A percentile compares a stretch with the other conserved stretches of the same genome.
These are phyloP conservation scores for Cossypha polioptera DNA, from an alignment of 2,797 vertebrate genomes.

Conservation along the genomic window DNA sequence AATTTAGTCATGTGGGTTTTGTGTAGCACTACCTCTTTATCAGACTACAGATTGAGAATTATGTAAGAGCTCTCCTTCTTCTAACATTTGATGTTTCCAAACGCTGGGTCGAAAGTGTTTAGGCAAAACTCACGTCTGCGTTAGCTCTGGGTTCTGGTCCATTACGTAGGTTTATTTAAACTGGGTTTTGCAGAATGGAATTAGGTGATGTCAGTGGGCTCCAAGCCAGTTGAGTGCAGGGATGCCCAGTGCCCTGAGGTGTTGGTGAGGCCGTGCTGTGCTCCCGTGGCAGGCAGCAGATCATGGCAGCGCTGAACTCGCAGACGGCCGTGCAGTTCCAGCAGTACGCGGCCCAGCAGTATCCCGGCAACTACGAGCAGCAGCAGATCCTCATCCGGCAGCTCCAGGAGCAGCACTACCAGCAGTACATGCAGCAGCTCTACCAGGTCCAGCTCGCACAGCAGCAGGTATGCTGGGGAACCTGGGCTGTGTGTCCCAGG, in stretches of 20 bases:
- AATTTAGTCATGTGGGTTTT: neutral
- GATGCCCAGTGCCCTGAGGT: neutral
- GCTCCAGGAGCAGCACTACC: constrained; percentile 99
- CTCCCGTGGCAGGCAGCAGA: constrained; percentile 88
- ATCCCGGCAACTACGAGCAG: constrained; percentile 94
- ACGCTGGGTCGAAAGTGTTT: neutral
- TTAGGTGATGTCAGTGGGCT: neutral
- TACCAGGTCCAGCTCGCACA: constrained; percentile 98
- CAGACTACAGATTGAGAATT: neutral
- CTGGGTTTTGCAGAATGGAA: neutral
- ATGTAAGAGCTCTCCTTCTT: neutral
- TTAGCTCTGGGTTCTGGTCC: neutral
- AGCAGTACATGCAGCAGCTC: constrained; percentile 99
- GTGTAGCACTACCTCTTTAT: neutral
- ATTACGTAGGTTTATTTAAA: neutral
- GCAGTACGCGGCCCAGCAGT: constrained; percentile 98
- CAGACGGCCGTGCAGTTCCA: constrained; percentile 99
- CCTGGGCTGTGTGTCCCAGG: neutral
- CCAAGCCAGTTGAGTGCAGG: neutral
- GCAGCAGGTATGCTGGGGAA: constrained; percentile 86
- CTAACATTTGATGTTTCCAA: neutral
- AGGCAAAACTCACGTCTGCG: neutral
- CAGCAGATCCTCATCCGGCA: constrained; percentile 96
- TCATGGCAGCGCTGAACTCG: constrained; percentile 97
- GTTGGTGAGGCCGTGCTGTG: neutral